These are phyloP conservation scores for Myotis davidii DNA, from an alignment of 2,113 vertebrate species.

Conservation along the genomic window DNA sequence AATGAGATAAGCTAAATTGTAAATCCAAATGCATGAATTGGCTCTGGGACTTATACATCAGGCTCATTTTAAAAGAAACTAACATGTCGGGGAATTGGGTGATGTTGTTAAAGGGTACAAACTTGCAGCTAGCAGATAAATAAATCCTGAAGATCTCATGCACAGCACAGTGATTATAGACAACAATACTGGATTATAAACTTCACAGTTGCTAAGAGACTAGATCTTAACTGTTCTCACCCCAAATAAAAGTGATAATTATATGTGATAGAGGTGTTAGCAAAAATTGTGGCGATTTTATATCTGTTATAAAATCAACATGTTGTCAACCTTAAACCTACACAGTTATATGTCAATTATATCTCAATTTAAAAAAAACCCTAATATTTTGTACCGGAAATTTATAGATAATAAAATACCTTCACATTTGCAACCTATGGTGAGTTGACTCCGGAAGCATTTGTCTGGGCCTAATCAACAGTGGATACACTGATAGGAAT, in stretches of 20 bases:
- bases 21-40: not conserved
- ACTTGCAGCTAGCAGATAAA: not conserved
- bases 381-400: conserved; percentile 9
- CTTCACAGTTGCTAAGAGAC: not conserved
- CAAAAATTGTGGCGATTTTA: not conserved
- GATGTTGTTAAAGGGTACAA: not conserved
- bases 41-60: not conserved
- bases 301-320: not conserved
- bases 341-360: not conserved
- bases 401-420: conserved; percentile 10
- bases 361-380: not conserved
- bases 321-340: not conserved
- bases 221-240: not conserved
- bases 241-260: not conserved
- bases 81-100: not conserved
- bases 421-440: not conserved
- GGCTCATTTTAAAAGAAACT: not conserved
- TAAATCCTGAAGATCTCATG: not conserved
- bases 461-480: not conserved
- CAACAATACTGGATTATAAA: not conserved
- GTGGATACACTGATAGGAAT: not conserved
- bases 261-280: not conserved
- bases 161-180: not conserved
- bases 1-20: not conserved
- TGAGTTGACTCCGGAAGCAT: not conserved